Evolutionary conservation across 2,113 vertebrate genomes (phyloP), one percentile per base, ranked within the genome.

Genomic region (Callopanchax toddi): DNA sequence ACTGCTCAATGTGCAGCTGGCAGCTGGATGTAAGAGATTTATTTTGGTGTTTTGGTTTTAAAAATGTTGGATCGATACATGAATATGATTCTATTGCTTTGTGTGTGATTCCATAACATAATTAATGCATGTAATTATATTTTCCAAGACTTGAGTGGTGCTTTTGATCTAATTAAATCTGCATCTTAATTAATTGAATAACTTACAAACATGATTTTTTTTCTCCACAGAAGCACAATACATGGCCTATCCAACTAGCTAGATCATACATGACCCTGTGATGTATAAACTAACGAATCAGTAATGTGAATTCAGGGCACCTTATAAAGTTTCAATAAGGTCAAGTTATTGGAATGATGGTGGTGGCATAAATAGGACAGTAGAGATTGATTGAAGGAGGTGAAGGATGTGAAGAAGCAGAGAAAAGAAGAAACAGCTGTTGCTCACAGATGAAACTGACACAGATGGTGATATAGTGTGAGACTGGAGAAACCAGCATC

Each of bases 361-460:
- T 7, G 36, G 39, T 79, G 74, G 76, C 61, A 68, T 65, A 76
- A 75, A 46, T 50, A 66, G 67, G 57, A 70, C 51, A 17, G 21
- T 39, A 57, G 46, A 80, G 66, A 78, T 53, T 45, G 67, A 82
- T 42, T 45, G 69, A 71, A 63, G 65, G 49, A 25, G 57, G 26
- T 60, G 60, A 79, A 49, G 62, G 66, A 76, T 36, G 20, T 23
- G 43, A 76, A 76, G 71, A 67, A 76, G 79, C 26, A 34, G 12
- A 56, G 21, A 34, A 46, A 83, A 76, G 49, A 18, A 57, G 76
- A 83, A 83, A 62, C 85, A 88, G 82, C 85, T 88, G 85, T 60
- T 70, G 63, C 77, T 46, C 20, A 0, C 52, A 57, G 17, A 48
- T 2, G 17, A 76, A 53, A 76, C 71, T 78, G 76, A 78, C 73